phyloP scores from a whole-genome alignment of 2,888 invertebrate genomes.

The Drosophila aldrichi region DNA sequence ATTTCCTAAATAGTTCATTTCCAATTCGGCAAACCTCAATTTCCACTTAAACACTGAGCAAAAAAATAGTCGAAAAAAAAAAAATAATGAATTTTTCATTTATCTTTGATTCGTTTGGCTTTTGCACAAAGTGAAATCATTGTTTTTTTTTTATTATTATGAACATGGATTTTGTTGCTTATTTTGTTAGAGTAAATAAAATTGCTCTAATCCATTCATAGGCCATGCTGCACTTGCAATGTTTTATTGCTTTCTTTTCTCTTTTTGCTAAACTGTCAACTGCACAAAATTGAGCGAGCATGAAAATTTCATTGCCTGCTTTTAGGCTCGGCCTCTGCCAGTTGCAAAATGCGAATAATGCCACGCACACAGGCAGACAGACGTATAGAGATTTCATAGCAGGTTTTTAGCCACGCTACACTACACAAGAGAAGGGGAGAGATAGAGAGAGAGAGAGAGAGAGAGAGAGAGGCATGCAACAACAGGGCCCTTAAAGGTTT shows the following conservation, averaged over 20 bases:
- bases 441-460: neutral
- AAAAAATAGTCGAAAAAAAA: neutral
- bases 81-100: neutral
- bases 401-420: conserved; percentile 46
- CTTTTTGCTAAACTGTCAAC: conserved; percentile 44
- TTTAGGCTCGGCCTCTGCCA: conserved; percentile 45
- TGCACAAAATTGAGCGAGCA: conserved; percentile 57
- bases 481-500: conserved; percentile 51
- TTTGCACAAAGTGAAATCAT: neutral
- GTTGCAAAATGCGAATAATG: conserved; percentile 47
- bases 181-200: conserved; percentile 4
- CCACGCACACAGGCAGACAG: conserved; percentile 27
- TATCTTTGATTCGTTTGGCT: neutral
- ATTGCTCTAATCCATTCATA: conserved; percentile 37
- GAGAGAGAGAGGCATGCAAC: conserved; percentile 21
- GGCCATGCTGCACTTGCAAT: conserved; percentile 48
- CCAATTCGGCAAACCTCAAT: neutral
- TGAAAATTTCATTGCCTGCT: conserved; percentile 67
- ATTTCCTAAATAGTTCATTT: neutral
- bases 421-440: conserved; percentile 7
- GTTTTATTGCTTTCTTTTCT: conserved; percentile 32
- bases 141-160: neutral
- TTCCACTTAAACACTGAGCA: neutral
- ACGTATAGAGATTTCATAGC: conserved; percentile 35
- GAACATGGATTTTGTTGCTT: conserved; percentile 1